Conservation (phyloP, 2,113 vertebrate species). For the Xiphorhynchus elegans region DNA sequence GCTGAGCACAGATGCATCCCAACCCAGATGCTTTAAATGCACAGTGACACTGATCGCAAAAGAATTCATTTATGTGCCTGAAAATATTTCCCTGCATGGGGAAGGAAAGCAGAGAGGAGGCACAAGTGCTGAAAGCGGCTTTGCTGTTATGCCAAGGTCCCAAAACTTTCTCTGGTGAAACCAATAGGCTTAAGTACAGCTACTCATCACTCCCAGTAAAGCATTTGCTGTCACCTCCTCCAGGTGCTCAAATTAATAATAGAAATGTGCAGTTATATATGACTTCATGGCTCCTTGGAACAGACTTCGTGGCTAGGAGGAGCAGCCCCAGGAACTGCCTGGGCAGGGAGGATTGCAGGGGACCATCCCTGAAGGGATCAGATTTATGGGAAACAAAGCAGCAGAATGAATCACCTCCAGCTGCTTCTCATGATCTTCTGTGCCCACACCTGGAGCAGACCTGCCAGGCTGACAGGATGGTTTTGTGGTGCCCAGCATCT, state of each 20-base stretch:
- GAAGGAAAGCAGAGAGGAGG: neutral
- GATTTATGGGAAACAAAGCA: accelerated
- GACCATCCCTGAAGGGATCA: accelerated
- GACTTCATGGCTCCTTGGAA: neutral
- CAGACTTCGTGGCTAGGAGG: neutral
- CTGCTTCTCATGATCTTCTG: neutral
- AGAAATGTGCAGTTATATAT: neutral
- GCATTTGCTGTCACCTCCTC: neutral
- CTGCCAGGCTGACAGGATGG: neutral
- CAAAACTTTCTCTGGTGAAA: neutral
- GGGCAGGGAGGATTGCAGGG: neutral
- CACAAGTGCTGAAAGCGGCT: neutral
- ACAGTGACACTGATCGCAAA: neutral
- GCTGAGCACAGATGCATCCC: neutral
- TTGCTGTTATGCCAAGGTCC: neutral
- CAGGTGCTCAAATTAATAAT: neutral
- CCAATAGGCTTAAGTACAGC: neutral
- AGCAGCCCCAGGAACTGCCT: neutral
- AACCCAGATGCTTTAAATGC: neutral
- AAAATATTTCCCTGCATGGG: neutral
- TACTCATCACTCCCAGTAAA: neutral
- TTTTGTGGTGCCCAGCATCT: neutral
- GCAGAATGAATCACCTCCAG: neutral
- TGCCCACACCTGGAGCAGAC: neutral
- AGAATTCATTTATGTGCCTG: neutral